A percentile compares a stretch with the other conserved stretches of the same genome.
Evolutionary conservation across 1,140 invertebrate genomes (phyloP).

Genomic region (Drosophila tristis): DNA sequence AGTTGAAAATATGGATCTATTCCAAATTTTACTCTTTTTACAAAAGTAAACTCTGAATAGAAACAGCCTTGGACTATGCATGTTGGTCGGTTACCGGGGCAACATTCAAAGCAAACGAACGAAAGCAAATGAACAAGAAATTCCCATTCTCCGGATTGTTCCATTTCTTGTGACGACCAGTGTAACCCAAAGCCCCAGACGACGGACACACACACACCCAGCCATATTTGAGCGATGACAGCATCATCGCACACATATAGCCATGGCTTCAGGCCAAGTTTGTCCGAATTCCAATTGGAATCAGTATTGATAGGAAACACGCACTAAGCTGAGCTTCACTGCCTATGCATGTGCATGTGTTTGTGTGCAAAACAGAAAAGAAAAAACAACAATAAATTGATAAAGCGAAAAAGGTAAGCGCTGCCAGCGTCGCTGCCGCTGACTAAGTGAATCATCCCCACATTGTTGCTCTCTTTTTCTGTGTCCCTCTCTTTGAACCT

Average conservation of each 20-base stretch:
- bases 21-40: too few relatives aligned
- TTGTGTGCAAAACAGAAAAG: neutral
- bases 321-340: constrained; percentile 40
- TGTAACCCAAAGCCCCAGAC: constrained; percentile 25
- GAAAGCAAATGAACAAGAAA: too few relatives aligned
- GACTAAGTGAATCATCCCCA: neutral
- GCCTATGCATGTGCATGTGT: neutral
- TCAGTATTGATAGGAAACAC: constrained; percentile 44
- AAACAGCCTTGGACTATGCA: too few relatives aligned
- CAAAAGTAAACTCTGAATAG: too few relatives aligned
- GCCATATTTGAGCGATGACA: constrained; percentile 71
- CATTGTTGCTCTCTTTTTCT: neutral
- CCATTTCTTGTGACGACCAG: constrained; percentile 11
- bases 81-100: too few relatives aligned
- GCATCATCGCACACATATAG: constrained; percentile 63
- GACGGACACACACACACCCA: constrained; percentile 44
- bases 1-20: too few relatives aligned
- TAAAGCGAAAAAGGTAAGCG: constrained; percentile 57
- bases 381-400: constrained; percentile 41
- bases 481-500: constrained; percentile 32
- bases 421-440: constrained; percentile 4
- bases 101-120: too few relatives aligned
- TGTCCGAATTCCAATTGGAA: constrained; percentile 49
- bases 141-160: too few relatives aligned
- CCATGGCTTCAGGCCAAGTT: constrained; percentile 40